phyloP scores from a whole-genome alignment of 2,888 invertebrate species.

The Palloptera scutellata region DNA sequence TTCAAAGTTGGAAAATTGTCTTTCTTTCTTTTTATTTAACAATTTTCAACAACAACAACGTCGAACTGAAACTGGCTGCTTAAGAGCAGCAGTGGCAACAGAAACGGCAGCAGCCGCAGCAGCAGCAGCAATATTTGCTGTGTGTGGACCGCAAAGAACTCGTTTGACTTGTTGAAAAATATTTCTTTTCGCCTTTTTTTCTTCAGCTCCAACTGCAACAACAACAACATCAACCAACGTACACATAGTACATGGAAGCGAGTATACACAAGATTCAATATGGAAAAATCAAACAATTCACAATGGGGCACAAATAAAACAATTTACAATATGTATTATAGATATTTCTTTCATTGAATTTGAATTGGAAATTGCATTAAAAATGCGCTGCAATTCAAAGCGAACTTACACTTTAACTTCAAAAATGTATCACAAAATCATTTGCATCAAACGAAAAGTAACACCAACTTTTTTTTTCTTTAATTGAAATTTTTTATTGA shows the following conservation, averaged over 20 bases:
- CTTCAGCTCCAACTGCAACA: slow-evolving; percentile 22
- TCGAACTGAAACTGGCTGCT: slow-evolving; percentile 19
- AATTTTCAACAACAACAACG: slow-evolving; percentile 20
- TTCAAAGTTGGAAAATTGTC: slow-evolving; percentile 3
- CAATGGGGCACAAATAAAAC: background rate
- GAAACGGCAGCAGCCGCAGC: background rate
- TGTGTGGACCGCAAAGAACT: slow-evolving; percentile 55
- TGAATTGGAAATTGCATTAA: no score
- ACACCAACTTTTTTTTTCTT: no score
- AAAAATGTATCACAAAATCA: no score
- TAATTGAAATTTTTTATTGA: no score
- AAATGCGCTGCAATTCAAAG: no score
- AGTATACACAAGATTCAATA: slow-evolving; percentile 32
- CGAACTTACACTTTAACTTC: no score
- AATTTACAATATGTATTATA: no score
- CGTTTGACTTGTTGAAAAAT: slow-evolving; percentile 64
- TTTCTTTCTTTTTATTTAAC: background rate
- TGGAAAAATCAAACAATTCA: slow-evolving; percentile 23
- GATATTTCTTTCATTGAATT: no score
- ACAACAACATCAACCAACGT: slow-evolving; percentile 21
- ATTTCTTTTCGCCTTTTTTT: slow-evolving; percentile 53
- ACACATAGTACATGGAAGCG: slow-evolving; percentile 18
- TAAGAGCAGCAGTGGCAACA: no score
- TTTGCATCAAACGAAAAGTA: no score
- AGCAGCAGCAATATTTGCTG: slow-evolving; percentile 9